Evolutionary conservation across 2,797 vertebrate genomes (phyloP), one percentile per base, ranked within the genome.

Genomic region (Falco novaeseelandiae): DNA sequence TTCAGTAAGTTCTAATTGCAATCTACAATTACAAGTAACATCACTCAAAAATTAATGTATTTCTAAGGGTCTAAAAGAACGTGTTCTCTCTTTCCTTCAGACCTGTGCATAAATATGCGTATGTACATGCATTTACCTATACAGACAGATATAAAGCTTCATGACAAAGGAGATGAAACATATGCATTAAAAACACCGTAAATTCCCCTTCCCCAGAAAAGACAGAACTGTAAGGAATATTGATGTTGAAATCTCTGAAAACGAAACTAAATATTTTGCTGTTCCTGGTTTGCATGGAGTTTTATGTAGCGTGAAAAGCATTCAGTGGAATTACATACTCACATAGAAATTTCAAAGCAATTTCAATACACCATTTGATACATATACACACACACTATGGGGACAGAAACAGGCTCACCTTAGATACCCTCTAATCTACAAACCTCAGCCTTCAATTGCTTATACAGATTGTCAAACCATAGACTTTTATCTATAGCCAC

Each of bases 251-350:
- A 93, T 22, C 29, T 65, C 74, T 40, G 54, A 73, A 65, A 76
- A 10, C 2, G 11, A 86, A 92, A 73, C 51, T 2, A 72, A 83
- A 70, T 78, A 69, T 88, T 83, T 66, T n/a, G 78, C 42, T 51
- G 26, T 34, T 87, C 57, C 55, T 69, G 16, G 8, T 88, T 91
- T 73, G 29, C 25, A 57, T 38, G 51, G 23, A 89, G 52, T 44
- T 92, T 87, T 84, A 81, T 27, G n/a, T 36, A 62, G 34, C 6
- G 49, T 83, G 79, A 92, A 95, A 80, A 74, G 52, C 54, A 63
- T 82, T 93, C 6, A 4, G 25, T 90, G 38, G 32, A 89, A 85
- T 59, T 67, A 88, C 71, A n/a, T 10, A 73, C 13, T 44, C 82
- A 77, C 80, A 76, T 1, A 36, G 49, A 49, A 80, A n/a, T 65